Evolutionary conservation across 2,797 vertebrate species (phyloP), one percentile per base, ranked within the genome.

Genomic region (Xyrichtys novacula): DNA sequence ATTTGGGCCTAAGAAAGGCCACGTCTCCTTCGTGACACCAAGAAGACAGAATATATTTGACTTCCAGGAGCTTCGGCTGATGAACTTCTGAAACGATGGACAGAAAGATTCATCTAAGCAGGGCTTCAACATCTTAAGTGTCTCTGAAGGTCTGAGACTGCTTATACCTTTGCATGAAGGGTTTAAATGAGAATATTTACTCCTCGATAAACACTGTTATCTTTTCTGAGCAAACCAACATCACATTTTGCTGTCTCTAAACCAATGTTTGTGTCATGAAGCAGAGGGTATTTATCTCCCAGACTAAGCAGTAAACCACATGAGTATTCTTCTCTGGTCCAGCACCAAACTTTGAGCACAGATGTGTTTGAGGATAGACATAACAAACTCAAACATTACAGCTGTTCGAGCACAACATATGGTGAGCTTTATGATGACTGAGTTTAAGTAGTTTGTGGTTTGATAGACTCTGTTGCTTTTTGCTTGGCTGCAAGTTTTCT

Each of bases 211-310:
- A 77, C 65, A 58, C 29, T 48, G 43, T 9, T 15, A 23, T 28
- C 25, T 11, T 34, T 65, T 32, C 15, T 25, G 34, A 59, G 28
- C 32, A 52, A 20, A 72, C 25, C 25, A 65, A 71, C 16, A 56
- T 47, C 29, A 72, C n/a, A 32, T 68, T 84, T 86, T 76, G 69
- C 52, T 52, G 40, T 64, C 22, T 40, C 47, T 62, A 22, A 74
- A 66, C 50, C 44, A 80, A 80, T 73, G 76, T 85, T 81, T 84
- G 73, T 60, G 25, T 71, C 42, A 65, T 26, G 16, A 66, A 47
- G 17, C 50, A 26, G 29, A 9, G 20, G 20, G 52, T 63, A 65
- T 77, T 75, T 48, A 66, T 54, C 56, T 47, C 14, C 10, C 1
- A 71, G 22, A 61, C 68, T 48, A 72, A 63, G 47, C 17, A 31